These are phyloP conservation scores for Drosophila kikkawai DNA, from an alignment of 1,140 invertebrate species.

Conservation along the genomic window DNA sequence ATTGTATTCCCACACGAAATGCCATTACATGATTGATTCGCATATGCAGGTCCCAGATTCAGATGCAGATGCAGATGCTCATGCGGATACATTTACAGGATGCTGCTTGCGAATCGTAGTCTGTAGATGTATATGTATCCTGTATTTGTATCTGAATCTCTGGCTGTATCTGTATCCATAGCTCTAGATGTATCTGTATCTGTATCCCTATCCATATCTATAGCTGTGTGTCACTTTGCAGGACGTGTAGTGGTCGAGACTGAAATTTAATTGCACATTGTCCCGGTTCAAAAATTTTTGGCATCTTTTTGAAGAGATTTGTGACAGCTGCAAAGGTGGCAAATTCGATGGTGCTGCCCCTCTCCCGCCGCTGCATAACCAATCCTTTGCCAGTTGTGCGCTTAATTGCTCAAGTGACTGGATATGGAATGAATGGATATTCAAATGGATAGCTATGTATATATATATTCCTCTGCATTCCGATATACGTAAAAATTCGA, in stretches of 20 bases:
- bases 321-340: conserved; percentile 45
- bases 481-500: conserved; percentile 6
- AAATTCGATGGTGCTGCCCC: conserved; percentile 21
- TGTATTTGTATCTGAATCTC: background rate
- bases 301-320: conserved; percentile 52
- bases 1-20: conserved; percentile 51
- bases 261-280: conserved; percentile 64
- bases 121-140: background rate
- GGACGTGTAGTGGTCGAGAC: conserved; percentile 10
- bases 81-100: conserved; percentile 7
- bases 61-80: conserved; percentile 16
- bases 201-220: background rate
- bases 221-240: conserved; percentile 27
- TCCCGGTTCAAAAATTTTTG: conserved; percentile 33
- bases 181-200: background rate
- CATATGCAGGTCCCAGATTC: conserved; percentile 32
- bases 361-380: background rate
- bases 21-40: conserved; percentile 67
- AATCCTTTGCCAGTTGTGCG: conserved; percentile 1
- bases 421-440: conserved; percentile 23
- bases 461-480: background rate
- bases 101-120: background rate
- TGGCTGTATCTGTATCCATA: background rate
- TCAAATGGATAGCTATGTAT: background rate
- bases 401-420: conserved; percentile 60